Conservation (phyloP, 2,113 vertebrate species). For the Notarius lentiginosus region DNA sequence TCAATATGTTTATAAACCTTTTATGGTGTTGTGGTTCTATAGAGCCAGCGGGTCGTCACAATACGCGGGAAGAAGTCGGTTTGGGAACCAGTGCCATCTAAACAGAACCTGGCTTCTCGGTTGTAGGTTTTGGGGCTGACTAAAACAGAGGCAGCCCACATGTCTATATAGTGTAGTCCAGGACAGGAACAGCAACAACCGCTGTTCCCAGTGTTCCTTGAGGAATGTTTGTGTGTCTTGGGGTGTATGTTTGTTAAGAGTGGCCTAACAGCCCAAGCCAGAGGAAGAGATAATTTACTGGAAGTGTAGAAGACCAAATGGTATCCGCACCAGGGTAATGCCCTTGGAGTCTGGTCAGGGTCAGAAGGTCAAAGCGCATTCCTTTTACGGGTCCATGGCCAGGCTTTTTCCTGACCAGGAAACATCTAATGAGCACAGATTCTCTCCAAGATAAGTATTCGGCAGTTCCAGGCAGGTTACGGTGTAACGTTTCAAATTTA, state of each 20-base stretch:
- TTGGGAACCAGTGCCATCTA: slow-evolving; percentile 25
- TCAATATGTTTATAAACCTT: slow-evolving; percentile 25
- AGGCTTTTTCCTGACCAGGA: not conserved
- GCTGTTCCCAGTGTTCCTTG: slow-evolving; percentile 29
- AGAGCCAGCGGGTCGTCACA: slow-evolving; percentile 12
- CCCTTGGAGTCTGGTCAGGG: slow-evolving; percentile 73
- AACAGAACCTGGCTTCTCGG: slow-evolving; percentile 4
- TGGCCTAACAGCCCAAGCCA: slow-evolving; percentile 31
- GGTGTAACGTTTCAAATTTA: not conserved
- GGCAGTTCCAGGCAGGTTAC: not conserved
- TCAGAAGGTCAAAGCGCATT: slow-evolving; percentile 71
- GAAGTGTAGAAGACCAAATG: slow-evolving; percentile 69
- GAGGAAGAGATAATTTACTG: slow-evolving; percentile 68
- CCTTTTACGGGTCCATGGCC: slow-evolving; percentile 53
- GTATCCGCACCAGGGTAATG: slow-evolving; percentile 61
- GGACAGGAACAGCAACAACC: slow-evolving; percentile 42
- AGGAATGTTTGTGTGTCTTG: slow-evolving; percentile 57
- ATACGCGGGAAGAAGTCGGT: not conserved
- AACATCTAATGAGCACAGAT: not conserved
- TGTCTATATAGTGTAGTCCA: slow-evolving; percentile 30
- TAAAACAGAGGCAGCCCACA: slow-evolving; percentile 27
- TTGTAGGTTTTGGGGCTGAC: slow-evolving; percentile 22
- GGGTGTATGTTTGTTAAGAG: slow-evolving; percentile 53
- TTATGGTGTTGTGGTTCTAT: slow-evolving; percentile 33
- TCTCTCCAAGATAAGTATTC: not conserved